Evolutionary conservation across 2,888 invertebrate genomes (phyloP), one percentile per base, ranked within the genome.

Genomic region (Vanessa cardui): DNA sequence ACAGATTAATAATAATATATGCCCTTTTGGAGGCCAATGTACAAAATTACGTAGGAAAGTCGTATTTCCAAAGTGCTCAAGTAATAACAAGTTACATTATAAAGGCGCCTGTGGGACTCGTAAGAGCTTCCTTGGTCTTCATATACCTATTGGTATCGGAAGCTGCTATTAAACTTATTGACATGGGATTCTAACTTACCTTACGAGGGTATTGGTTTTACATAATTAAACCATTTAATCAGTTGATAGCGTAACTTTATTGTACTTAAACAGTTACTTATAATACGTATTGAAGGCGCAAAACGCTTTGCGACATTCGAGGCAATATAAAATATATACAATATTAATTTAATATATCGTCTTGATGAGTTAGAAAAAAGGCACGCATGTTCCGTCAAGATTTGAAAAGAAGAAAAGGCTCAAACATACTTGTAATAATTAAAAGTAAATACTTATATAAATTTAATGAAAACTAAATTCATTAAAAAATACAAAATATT

Each of bases 41-140:
- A 47, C 47, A 47, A 18, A 18, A 18, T n/a, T 49, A 18, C 9
- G 2, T 49, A 20, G 9, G 49, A 18, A 31, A 54, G 52, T 54
- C 52, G 52, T 54, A 54, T 54, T 54, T 54, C 26, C 69, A 66
- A 66, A 64, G 49, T 65, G 33, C 66, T 64, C 64, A 66, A 73
- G 69, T 72, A 69, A 69, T 69, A 71, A 69, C 64, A 72, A 72
- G 66, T 71, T 69, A 72, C 68, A 71, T 71, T 70, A 72, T 72
- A 73, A 74, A 75, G 72, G 70, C 71, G 69, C 73, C 72, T 64
- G 66, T 63, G 75, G 73, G 75, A 73, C 66, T 47, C 64, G 64
- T 72, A 69, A 72, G 72, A 65, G 67, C 65, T 69, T 70, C 64
- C 56, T 60, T 61, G 69, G 67, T 56, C 67, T 68, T 68, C 66